Conservation (phyloP, 2,888 invertebrate species). For the Dryococelus australis region DNA sequence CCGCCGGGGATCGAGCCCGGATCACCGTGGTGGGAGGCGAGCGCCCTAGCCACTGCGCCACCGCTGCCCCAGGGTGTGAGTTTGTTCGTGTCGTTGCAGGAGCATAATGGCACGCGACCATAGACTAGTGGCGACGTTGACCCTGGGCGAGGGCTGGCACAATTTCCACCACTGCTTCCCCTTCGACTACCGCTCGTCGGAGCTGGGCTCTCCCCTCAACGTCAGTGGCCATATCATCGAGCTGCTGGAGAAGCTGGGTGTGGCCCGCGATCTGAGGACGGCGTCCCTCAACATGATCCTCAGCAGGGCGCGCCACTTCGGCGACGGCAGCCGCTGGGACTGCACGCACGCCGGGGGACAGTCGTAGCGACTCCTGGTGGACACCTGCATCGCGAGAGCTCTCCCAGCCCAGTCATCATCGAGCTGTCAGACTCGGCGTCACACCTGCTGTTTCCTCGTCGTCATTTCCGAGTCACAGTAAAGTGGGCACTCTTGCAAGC, state of each 20-base stretch:
- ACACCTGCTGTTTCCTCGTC: no score
- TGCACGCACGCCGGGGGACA: neutral
- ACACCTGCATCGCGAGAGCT: no score
- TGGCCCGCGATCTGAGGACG: constrained; percentile 67
- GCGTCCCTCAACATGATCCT: constrained; percentile 70
- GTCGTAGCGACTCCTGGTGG: neutral
- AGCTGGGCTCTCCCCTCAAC: constrained; percentile 69
- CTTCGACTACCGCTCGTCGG: constrained; percentile 91
- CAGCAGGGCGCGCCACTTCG: constrained; percentile 74
- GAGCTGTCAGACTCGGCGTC: no score
- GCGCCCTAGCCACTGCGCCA: no score
- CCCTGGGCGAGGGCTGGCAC: constrained; percentile 91
- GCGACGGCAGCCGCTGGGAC: constrained; percentile 67
- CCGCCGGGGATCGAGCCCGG: no score
- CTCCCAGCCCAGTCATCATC: no score
- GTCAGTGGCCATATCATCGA: constrained; percentile 66
- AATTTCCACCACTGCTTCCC: constrained; percentile 95
- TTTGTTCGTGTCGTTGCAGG: neutral
- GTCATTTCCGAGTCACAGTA: no score
- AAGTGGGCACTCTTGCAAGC: no score
- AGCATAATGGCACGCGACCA: constrained; percentile 82
- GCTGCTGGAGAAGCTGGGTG: constrained; percentile 59
- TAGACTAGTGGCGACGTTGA: constrained; percentile 71
- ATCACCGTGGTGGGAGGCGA: no score
- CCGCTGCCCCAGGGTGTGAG: no score